phyloP scores from a whole-genome alignment of 2,888 invertebrate genomes.

The Volucella bombylans region DNA sequence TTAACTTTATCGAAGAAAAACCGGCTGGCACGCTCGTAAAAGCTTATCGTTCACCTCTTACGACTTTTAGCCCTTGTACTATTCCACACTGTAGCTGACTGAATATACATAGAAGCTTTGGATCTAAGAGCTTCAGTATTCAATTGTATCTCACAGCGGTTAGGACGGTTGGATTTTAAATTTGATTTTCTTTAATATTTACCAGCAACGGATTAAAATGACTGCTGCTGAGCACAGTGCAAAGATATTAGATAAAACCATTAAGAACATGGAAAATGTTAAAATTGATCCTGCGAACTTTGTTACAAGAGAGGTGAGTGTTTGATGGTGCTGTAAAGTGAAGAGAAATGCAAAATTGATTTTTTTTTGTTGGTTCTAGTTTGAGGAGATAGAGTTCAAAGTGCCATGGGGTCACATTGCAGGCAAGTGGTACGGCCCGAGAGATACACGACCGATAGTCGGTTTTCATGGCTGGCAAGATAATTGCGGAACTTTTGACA shows the following conservation, averaged over 20 bases:
- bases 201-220: not conserved
- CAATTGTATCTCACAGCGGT: not conserved
- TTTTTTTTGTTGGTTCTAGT: constrained; percentile 75
- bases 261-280: constrained; percentile 34
- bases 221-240: constrained; percentile 4
- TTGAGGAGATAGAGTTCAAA: constrained; percentile 84
- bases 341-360: not conserved
- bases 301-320: constrained; percentile 24
- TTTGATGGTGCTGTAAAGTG: not conserved
- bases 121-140: constrained; percentile 4
- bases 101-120: constrained; percentile 19
- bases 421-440: constrained; percentile 88
- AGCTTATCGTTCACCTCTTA: no score
- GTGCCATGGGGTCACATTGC: constrained; percentile 88
- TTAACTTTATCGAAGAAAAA: no score
- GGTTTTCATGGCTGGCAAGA: constrained; percentile 92
- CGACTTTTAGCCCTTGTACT: not conserved
- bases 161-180: constrained; percentile 1
- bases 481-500: constrained; percentile 89
- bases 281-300: constrained; percentile 34
- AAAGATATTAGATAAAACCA: constrained; percentile 27
- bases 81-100: no score
- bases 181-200: not conserved
- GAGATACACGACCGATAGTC: constrained; percentile 86
- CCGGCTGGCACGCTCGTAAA: no score